Evolutionary conservation across 2,797 vertebrate genomes (phyloP).

Genomic region (Poecilia velifera): DNA sequence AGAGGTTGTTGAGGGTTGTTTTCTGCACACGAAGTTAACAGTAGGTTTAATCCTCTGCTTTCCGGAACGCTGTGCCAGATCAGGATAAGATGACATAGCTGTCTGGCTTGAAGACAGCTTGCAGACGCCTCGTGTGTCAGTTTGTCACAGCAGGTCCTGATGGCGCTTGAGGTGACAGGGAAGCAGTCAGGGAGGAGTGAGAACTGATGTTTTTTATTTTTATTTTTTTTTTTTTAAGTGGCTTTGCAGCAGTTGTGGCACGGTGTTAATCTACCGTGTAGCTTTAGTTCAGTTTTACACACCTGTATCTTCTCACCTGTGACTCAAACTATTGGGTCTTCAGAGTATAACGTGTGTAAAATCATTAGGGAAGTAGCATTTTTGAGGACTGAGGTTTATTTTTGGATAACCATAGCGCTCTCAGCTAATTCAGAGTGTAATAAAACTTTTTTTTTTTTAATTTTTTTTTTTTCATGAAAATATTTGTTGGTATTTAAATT

Average conservation of each 20-base stretch:
- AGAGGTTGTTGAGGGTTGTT: conserved; percentile 22
- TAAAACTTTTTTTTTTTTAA: not conserved
- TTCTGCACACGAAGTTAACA: conserved; percentile 51
- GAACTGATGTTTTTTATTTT: conserved; percentile 35
- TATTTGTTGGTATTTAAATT: not conserved
- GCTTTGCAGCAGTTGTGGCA: conserved; percentile 56
- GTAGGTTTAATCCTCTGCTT: conserved; percentile 59
- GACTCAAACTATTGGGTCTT: conserved; percentile 17
- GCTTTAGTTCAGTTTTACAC: conserved; percentile 30
- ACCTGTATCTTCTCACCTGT: conserved; percentile 30
- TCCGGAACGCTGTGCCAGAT: conserved; percentile 47
- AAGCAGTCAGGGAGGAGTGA: conserved; percentile 57
- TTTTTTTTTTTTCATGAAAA: not conserved
- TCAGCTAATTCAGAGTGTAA: not conserved
- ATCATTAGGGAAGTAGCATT: not conserved
- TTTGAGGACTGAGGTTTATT: not conserved
- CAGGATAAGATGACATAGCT: conserved; percentile 68
- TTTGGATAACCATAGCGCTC: not conserved
- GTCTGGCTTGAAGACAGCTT: conserved; percentile 70
- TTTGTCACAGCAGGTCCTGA: conserved; percentile 67
- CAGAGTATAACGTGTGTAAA: not conserved
- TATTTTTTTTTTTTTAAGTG: conserved; percentile 17
- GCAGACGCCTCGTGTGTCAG: conserved; percentile 67
- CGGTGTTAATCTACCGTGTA: conserved; percentile 26
- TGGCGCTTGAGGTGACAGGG: conserved; percentile 71